Evolutionary conservation across 2,888 invertebrate genomes (phyloP).

Genomic region (Metopia argyrocephala): DNA sequence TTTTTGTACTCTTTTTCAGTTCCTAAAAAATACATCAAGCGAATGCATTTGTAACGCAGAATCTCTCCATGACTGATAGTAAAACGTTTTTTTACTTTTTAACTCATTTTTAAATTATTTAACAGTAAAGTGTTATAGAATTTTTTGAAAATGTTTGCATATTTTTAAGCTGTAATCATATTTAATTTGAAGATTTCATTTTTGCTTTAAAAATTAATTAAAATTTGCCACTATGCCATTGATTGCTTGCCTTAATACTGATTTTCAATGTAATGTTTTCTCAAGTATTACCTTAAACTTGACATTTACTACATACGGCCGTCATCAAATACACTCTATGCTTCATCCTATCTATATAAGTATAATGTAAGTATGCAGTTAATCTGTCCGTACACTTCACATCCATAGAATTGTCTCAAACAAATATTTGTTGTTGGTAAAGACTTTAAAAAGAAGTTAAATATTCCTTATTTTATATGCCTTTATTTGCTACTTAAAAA

Average conservation of each 20-base stretch:
- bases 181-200: too few relatives aligned
- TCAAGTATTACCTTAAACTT: neutral
- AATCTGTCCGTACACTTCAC: too few relatives aligned
- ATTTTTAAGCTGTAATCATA: conserved; percentile 38
- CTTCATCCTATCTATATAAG: neutral
- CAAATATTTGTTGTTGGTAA: too few relatives aligned
- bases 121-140: conserved; percentile 12
- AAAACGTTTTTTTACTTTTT: neutral
- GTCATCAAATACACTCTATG: neutral
- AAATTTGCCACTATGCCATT: too few relatives aligned
- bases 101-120: conserved; percentile 8
- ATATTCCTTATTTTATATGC: too few relatives aligned
- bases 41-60: neutral
- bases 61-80: neutral
- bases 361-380: too few relatives aligned
- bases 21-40: neutral
- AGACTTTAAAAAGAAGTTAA: too few relatives aligned
- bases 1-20: neutral
- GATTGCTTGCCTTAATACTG: too few relatives aligned
- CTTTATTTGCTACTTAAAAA: too few relatives aligned
- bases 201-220: too few relatives aligned
- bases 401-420: too few relatives aligned
- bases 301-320: neutral
- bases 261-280: neutral
- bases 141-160: conserved; percentile 18